A percentile compares a stretch with the other conserved stretches of the same genome.
phyloP scores from a whole-genome alignment of 2,797 vertebrate genomes.

The Adrianichthys oophorus region DNA sequence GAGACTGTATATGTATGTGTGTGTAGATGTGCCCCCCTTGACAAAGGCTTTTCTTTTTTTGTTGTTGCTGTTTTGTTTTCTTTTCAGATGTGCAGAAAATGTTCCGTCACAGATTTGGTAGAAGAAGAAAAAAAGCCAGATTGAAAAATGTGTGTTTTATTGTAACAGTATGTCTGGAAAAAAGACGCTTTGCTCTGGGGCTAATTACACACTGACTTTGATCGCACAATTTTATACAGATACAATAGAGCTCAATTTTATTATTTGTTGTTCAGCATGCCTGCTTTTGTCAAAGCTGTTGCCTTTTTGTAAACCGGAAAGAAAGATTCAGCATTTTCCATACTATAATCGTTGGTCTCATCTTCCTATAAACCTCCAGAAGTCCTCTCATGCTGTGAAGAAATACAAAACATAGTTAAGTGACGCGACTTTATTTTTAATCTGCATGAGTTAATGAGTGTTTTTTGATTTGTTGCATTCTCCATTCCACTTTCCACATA shows the following conservation, averaged over 20 bases:
- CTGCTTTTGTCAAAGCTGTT: not conserved
- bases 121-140: not conserved
- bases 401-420: too few relatives aligned
- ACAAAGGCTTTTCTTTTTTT: constrained; percentile 35
- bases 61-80: not conserved
- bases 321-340: too few relatives aligned
- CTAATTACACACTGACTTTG: constrained; percentile 9
- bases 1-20: constrained; percentile 26
- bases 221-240: constrained; percentile 12
- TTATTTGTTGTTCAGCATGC: constrained; percentile 1
- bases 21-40: constrained; percentile 23
- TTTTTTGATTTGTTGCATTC: too few relatives aligned
- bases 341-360: too few relatives aligned
- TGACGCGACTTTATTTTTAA: too few relatives aligned
- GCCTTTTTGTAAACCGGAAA: too few relatives aligned
- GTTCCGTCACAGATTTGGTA: constrained; percentile 52
- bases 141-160: constrained; percentile 4
- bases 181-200: constrained; percentile 9
- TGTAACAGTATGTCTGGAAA: constrained; percentile 4
- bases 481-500: too few relatives aligned
- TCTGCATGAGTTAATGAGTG: too few relatives aligned
- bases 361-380: too few relatives aligned
- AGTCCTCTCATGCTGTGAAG: too few relatives aligned
- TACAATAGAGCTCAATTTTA: constrained; percentile 2
- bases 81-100: constrained; percentile 35